Base-by-base conservation (phyloP, 2,113 vertebrate species). In the Emydura subglobosa region DNA sequence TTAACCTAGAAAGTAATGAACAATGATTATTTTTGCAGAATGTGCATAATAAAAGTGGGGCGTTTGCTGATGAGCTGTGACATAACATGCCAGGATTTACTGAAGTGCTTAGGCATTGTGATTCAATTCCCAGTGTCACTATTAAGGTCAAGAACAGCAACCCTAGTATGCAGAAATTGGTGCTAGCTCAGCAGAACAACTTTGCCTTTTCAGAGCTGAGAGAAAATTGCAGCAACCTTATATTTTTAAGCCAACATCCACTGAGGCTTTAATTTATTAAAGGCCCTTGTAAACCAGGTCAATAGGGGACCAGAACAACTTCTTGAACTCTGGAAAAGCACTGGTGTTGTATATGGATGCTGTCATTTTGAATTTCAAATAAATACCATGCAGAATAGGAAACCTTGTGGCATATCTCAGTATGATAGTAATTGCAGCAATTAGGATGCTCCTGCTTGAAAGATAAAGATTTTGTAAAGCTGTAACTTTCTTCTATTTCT, bases 1-100 rank as follows among this genome's bases (percentile, higher is more conserved):
- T 93, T 94, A 90, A 92, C 90, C 95, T 2, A 0, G 85, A 92
- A 92, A 81, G 94, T 89, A 90, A 91, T 85, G 95, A 97, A 94
- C 92, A 89, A 59, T 97, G 96, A 97, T 96, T 59, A 53, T 93
- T 97, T 96, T 93, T 97, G 59, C 97, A 97, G 97, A 94, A 81
- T 24, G 54, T 91, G 86, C 53, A 44, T 65, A 91, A 86, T 65
- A 89, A 89, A 91, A 96, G 47, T 2, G 51, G 92, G 92, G 91
- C 83, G 85, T 96, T 96, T 57, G 80, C 91, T 96, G 94, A 93
- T 91, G 95, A 96, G 91, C 95, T 96, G 95, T 93, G 95, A 96
- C 95, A 87, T 84, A 92, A 83, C 87, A 11, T 83, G 94, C 94
- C 94, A 94, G 39, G 83, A 21, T 53, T 95, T 87, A 80, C 93